phyloP scores from a whole-genome alignment of 2,797 vertebrate genomes.

The Okamejei kenojei region DNA sequence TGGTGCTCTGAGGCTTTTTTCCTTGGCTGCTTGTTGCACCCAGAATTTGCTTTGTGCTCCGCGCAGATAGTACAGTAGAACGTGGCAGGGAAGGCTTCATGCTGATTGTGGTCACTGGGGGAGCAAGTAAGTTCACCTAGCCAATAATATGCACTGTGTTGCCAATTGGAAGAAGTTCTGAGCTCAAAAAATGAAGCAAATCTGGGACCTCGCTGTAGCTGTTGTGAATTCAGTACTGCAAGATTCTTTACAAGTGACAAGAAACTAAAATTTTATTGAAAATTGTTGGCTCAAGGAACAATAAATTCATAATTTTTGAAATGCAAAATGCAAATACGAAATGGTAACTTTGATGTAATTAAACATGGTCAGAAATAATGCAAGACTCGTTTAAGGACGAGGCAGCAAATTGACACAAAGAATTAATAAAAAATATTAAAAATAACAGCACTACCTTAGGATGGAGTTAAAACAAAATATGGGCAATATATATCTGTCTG shows the following conservation, averaged over 20 bases:
- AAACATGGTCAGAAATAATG: not conserved
- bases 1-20: not conserved
- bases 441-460: not conserved
- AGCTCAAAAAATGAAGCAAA: not conserved
- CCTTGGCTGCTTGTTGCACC: conserved; percentile 9
- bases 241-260: not conserved
- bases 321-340: not conserved
- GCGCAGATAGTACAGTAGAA: conserved; percentile 3
- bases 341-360: not conserved
- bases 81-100: conserved; percentile 29
- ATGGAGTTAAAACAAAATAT: not conserved
- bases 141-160: conserved; percentile 19
- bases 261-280: not conserved
- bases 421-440: not conserved
- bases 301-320: not conserved
- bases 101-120: conserved; percentile 34
- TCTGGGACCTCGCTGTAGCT: conserved; percentile 1
- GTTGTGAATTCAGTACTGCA: not conserved
- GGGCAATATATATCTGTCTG: not conserved
- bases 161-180: conserved; percentile 29
- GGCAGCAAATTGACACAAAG: not conserved
- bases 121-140: conserved; percentile 26
- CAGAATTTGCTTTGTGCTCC: conserved; percentile 10
- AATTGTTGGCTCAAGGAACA: not conserved
- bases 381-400: not conserved